Evolutionary conservation across 2,113 vertebrate species (phyloP), one percentile per base, ranked within the genome.

Genomic region (Oncorhynchus gorbuscha): DNA sequence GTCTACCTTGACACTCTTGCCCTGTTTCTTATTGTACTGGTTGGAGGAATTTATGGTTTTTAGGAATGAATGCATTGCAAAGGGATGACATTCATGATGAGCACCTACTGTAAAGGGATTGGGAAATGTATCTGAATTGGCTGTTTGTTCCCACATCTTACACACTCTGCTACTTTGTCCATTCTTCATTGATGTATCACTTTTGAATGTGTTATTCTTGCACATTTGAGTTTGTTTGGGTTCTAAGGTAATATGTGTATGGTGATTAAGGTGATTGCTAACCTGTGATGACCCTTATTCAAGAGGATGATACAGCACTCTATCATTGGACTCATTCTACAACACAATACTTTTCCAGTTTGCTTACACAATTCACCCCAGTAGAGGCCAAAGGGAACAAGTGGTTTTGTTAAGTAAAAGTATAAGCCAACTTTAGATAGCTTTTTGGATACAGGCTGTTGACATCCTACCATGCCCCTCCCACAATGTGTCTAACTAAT

Each of bases 341-440:
- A 62, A 70, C 76, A 82, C 72, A 70, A 13, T 22, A 16, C 3
- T 35, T 3, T 39, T 20, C 30, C 18, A 69, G 14, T 16, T 35
- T 3, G 22, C 74, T 71, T 32, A 78, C 48, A 32, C 69, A 69
- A 79, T 84, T 62, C 71, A 16, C 28, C 59, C 5, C 72, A 59
- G 66, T 76, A 55, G 55, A 81, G 77, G 82, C 85, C 87, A 85
- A 89, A 87, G 82, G 80, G 79, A 77, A 13, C 7, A n/a, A 14
- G 48, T 51, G 61, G 64, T 45, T 45, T 5, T 30, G 71, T 62
- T 16, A 62, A 45, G 20, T 39, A 58, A 22, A 12, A 22, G 18
- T 62, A 72, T 3, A 16, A 69, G 16, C 66, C 16, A 30, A 69
- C 65, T 66, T 75, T 28, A 66, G 49, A 61, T 73, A 71, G 76